Base-by-base conservation (phyloP, 2,797 vertebrate species). In the Fringilla coelebs region DNA sequence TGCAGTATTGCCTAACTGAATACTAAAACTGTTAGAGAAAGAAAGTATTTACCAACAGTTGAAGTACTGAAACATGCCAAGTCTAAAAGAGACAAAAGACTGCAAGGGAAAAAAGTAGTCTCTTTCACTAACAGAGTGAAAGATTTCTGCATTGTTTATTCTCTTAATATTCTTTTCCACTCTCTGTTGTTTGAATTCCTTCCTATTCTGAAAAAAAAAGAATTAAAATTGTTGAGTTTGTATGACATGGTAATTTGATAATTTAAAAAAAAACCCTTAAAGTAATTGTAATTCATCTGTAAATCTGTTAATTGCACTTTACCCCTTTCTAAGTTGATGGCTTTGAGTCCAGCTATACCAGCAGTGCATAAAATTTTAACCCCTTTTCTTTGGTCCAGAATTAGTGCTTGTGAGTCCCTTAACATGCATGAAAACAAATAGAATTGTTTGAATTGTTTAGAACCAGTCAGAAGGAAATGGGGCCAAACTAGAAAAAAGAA, bases 1-100 rank as follows among this genome's bases (percentile, higher is more conserved):
- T 80, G 38, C 72, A 86, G 21, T 95, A 86, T 96, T 95, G 91
- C 85, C 52, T 93, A 67, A 88, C 19, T 80, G 73, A 95, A 93
- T 70, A 54, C 52, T 84, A 77, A 87, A 89, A 77, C n/a, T 84
- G 28, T 21, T 57, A 77, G 18, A 46, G 38, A 89, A 92, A 95
- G 49, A 62, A 61, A 40, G 13, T 40, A 28, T 88, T 68, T 79
- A 83, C 41, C 46, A 96, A 81, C 3, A 6, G 32, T 3, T 75
- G 77, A 85, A 91, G 57, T 87, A 88, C 10, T 15, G 21, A 93
- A 96, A 92, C 45, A 26, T 48, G 89, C 77, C 52, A 90, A 74
- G 40, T 82, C 38, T 95, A 70, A 93, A 79, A 88, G 82, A 93
- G 84, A 84, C 18, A 88, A 80, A 90, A 94, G 17, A 46, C 38